These are phyloP conservation scores for Aphodius sticticus DNA, from an alignment of 2,888 invertebrate genomes.

Conservation along the genomic window DNA sequence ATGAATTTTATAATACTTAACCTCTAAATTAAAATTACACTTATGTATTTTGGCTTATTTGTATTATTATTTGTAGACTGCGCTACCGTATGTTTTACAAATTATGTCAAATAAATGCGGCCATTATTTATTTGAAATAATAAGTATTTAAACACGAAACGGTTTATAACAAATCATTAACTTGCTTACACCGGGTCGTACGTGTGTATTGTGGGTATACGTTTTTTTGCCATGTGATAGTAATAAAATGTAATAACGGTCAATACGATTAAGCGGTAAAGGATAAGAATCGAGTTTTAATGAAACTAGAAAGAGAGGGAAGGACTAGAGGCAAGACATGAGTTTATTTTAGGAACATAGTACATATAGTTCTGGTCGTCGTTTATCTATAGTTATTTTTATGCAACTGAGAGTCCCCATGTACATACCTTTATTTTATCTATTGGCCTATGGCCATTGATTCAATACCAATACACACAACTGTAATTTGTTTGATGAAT, in stretches of 20 bases:
- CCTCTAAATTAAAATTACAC: background rate
- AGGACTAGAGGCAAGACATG: background rate
- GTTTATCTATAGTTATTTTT: background rate
- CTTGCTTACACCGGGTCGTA: background rate
- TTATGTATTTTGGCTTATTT: background rate
- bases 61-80: background rate
- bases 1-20: background rate
- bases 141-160: too few relatives aligned
- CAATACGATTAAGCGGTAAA: background rate
- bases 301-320: background rate
- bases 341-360: background rate
- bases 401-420: background rate
- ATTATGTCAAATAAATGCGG: background rate
- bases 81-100: background rate
- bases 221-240: background rate
- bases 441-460: background rate
- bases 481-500: background rate
- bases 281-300: background rate
- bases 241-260: background rate
- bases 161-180: background rate
- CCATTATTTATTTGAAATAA: background rate
- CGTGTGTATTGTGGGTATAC: background rate
- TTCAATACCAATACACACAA: background rate
- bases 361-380: constrained; percentile 4
- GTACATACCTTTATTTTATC: background rate